These are phyloP conservation scores for Popillia japonica DNA, from an alignment of 1,140 invertebrate species.

Conservation along the genomic window DNA sequence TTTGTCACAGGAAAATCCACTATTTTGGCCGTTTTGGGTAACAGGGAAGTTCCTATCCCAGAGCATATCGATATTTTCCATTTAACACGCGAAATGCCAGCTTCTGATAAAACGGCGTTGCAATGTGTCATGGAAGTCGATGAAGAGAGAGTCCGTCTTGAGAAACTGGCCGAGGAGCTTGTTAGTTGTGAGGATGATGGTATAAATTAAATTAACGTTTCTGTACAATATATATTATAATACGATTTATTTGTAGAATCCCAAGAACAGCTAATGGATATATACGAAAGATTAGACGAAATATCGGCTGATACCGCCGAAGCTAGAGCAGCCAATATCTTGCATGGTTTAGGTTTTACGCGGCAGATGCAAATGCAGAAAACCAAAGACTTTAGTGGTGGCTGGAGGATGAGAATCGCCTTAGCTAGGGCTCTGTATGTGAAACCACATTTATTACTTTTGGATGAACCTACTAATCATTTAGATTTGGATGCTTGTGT, in stretches of 20 bases:
- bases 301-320: slow-evolving; percentile 96
- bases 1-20: slow-evolving; percentile 83
- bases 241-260: slow-evolving; percentile 68
- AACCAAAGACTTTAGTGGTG: slow-evolving; percentile 95
- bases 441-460: slow-evolving; percentile 90
- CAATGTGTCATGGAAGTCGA: slow-evolving; percentile 99
- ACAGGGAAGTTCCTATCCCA: slow-evolving; percentile 95
- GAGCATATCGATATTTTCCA: slow-evolving; percentile 98
- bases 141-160: slow-evolving; percentile 89
- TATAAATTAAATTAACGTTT: slow-evolving; percentile 41
- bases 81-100: slow-evolving; percentile 95
- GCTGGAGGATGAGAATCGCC: slow-evolving; percentile 99
- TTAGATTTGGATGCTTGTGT: slow-evolving; percentile 99
- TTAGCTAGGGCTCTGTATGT: slow-evolving; percentile 91
- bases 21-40: slow-evolving; percentile 88
- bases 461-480: slow-evolving; percentile 99
- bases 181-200: slow-evolving; percentile 88
- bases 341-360: slow-evolving; percentile 96
- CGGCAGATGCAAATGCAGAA: slow-evolving; percentile 90
- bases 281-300: slow-evolving; percentile 97
- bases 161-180: slow-evolving; percentile 92
- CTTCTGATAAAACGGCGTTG: slow-evolving; percentile 91
- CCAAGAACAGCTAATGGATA: slow-evolving; percentile 96
- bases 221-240: not conserved
- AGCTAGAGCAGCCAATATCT: slow-evolving; percentile 90